Base-by-base conservation (phyloP, 2,797 vertebrate species). In the Amphiprion clarkii region DNA sequence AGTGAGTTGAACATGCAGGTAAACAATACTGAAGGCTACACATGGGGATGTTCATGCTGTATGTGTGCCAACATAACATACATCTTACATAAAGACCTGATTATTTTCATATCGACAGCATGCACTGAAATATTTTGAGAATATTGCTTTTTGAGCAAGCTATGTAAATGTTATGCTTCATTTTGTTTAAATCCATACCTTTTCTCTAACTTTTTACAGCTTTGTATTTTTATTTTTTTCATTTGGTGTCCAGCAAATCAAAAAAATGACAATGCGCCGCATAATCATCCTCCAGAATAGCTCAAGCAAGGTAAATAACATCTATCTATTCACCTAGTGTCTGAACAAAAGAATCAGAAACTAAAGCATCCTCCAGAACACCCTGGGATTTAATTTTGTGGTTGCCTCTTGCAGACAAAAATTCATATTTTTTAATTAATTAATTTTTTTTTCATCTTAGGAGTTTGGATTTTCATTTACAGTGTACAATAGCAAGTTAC, bases 371-470 rank as follows among this genome's bases (percentile, higher is more conserved):
- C 19, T 19, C 17, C 46, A 48, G 6, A n/a, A 48, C n/a, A 19
- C 5, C 17, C 49, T 39, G 82, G 86, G 81, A 79, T 63, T 55
- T 63, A 73, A 83, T 70, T 75, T 67, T 70, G 64, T 48, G 31
- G 86, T 83, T 79, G 57, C 52, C 23, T 67, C 54, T 33, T 21
- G 29, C 49, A 69, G 54, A 67, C 72, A 46, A 66, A 51, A 64
- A 72, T 71, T 46, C 25, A 10, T 39, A 44, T 44, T 44, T 44
- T 4, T 4, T 14, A 3, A n/a, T 23, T 23, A 23, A 1, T 23
- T 23, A 4, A 16, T 49, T n/a, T 60, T 40, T 39, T 49, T 12
- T 77, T 40, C 39, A 11, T 39, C 36, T 11, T 3, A 39, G 36
- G 36, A 33, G 31, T 72, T 64, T 59, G 6, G 53, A 68, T 67